Evolutionary conservation across 1,140 invertebrate genomes (phyloP).

Genomic region (Drosophila kohkoa): DNA sequence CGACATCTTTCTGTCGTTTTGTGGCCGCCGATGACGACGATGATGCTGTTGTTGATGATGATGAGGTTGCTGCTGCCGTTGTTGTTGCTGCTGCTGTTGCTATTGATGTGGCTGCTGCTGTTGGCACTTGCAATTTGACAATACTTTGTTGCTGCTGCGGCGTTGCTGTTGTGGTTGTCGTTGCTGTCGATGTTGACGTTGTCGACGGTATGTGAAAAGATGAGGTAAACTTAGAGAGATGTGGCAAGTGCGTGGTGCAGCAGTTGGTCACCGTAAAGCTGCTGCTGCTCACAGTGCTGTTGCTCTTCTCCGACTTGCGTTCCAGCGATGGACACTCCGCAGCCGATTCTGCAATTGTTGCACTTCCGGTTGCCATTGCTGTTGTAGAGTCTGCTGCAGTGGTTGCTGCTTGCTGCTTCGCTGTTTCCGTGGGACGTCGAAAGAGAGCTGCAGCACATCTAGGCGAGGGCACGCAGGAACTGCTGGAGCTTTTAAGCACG

Average conservation of each 20-base stretch:
- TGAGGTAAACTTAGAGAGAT: conserved; percentile 81
- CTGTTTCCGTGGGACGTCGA: conserved; percentile 55
- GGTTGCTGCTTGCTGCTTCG: conserved; percentile 18
- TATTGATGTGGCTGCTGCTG: conserved; percentile 31
- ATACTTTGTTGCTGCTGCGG: conserved; percentile 31
- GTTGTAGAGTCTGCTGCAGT: neutral
- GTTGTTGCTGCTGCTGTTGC: conserved; percentile 23
- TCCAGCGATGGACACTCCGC: conserved; percentile 65
- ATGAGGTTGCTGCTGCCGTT: conserved; percentile 25
- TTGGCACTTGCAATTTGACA: conserved; percentile 45
- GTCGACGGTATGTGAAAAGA: conserved; percentile 77
- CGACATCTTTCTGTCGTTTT: conserved; percentile 83
- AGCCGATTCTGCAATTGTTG: conserved; percentile 38
- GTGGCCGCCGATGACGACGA: conserved; percentile 58
- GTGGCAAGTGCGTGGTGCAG: conserved; percentile 78
- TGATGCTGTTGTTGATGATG: conserved; percentile 14
- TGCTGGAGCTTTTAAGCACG: conserved; percentile 62
- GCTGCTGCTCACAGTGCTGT: conserved; percentile 79
- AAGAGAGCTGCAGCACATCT: conserved; percentile 68
- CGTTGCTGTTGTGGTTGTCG: conserved; percentile 25
- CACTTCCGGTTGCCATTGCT: conserved; percentile 8
- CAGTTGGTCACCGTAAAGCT: conserved; percentile 81
- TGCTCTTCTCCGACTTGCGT: conserved; percentile 81
- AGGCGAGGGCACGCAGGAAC: conserved; percentile 61
- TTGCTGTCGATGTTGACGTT: conserved; percentile 19